Percentiles rank a stretch among this genome's conserved stretches.
Conservation (phyloP, 92 coral and sea anemone species). For the Palythoa caribaeorum region DNA sequence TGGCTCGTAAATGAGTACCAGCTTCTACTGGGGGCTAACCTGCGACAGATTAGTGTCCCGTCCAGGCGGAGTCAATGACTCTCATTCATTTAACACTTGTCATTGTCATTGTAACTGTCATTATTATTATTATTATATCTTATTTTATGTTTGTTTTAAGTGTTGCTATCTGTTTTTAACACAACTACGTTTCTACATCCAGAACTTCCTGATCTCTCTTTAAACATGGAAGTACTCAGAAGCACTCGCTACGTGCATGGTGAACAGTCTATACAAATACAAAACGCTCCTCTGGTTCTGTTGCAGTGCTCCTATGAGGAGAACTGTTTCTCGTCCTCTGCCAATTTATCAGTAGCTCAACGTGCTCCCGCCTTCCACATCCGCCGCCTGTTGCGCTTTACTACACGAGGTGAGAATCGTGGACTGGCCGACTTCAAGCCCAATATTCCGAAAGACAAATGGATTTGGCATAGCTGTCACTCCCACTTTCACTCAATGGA, state of each 20-base stretch:
- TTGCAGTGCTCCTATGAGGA: conserved; percentile 60
- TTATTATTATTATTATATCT: neutral
- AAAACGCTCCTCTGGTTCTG: conserved; percentile 38
- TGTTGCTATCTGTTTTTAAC: neutral
- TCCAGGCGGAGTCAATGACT: too few species aligned
- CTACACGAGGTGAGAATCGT: conserved; percentile 40
- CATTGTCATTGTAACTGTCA: neutral
- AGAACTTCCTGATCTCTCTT: conserved; percentile 64
- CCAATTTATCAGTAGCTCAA: conserved; percentile 10
- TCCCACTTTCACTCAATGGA: conserved; percentile 66
- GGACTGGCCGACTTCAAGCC: conserved; percentile 65
- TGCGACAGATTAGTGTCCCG: too few species aligned
- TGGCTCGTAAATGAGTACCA: too few species aligned
- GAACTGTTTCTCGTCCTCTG: conserved; percentile 58
- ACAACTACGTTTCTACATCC: neutral
- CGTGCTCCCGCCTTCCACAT: neutral
- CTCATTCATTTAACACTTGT: too few species aligned
- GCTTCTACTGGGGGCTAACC: too few species aligned
- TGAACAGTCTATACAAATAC: conserved; percentile 14
- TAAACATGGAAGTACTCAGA: conserved; percentile 37
- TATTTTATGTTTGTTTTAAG: neutral
- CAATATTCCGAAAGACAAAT: conserved; percentile 50
- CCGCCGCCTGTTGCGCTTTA: conserved; percentile 63
- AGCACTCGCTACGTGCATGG: neutral
- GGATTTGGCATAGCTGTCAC: conserved; percentile 70